Evolutionary conservation across 35 echinoderm and acorn worm species (phyloP).

Genomic region (Stichopus chloronotus): DNA sequence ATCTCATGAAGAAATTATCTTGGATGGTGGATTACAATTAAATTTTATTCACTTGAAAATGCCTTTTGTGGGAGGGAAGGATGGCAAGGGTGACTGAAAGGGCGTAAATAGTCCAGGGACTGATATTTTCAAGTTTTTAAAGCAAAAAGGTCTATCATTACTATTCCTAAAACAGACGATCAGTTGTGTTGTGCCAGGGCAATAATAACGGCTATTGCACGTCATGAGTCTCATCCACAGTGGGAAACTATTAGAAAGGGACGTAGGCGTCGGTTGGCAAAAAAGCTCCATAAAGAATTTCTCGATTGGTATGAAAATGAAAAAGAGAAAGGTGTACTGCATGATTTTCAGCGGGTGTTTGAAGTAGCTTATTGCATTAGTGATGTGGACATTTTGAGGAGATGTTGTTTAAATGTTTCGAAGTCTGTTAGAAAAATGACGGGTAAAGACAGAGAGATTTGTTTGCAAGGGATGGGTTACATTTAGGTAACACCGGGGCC

Average conservation of each 20-base stretch:
- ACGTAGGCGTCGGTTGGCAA: constrained; percentile 49
- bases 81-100: not conserved
- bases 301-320: constrained; percentile 58
- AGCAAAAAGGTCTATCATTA: constrained; percentile 16
- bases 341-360: constrained; percentile 55
- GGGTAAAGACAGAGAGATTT: not conserved
- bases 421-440: constrained; percentile 45
- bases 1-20: constrained; percentile 52
- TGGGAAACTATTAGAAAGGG: constrained; percentile 18
- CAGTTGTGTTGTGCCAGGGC: constrained; percentile 69
- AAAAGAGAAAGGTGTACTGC: constrained; percentile 34
- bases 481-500: too few species aligned
- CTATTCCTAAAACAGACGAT: constrained; percentile 17
- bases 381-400: constrained; percentile 73
- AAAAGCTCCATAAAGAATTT: constrained; percentile 64
- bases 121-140: constrained; percentile 11
- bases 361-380: constrained; percentile 59
- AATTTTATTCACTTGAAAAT: constrained; percentile 62
- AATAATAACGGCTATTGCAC: constrained; percentile 63
- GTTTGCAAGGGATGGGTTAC: too few species aligned
- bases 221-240: constrained; percentile 50
- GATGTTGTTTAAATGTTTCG: constrained; percentile 64
- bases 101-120: not conserved
- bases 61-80: constrained; percentile 21
- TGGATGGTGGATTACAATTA: constrained; percentile 37